Percentiles rank a stretch among this genome's conserved stretches.
These are phyloP conservation scores for Scomberomorus guttatus DNA, from an alignment of 2,797 vertebrate genomes.

Conservation along the genomic window DNA sequence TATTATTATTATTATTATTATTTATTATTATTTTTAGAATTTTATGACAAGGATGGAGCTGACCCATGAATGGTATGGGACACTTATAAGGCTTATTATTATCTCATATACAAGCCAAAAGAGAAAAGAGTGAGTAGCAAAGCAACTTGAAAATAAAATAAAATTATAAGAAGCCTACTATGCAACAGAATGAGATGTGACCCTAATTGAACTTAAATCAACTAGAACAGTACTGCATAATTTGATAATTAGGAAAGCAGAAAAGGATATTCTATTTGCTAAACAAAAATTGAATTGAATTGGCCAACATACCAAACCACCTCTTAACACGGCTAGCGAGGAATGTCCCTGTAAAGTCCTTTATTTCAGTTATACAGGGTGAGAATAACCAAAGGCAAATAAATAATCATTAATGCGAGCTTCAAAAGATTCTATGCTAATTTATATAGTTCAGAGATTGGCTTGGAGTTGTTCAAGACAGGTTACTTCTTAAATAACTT, in stretches of 20 bases:
- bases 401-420: no score
- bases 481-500: no score
- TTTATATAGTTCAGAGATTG: no score
- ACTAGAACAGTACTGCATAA: no score
- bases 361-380: no score
- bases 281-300: not conserved
- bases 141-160: not conserved
- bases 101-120: not conserved
- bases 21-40: constrained; percentile 9
- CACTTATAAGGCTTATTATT: not conserved
- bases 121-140: not conserved
- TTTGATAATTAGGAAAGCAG: not conserved
- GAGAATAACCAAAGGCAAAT: no score
- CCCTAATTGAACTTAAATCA: no score
- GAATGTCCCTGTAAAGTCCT: no score
- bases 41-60: not conserved
- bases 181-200: not conserved
- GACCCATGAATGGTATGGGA: constrained; percentile 5
- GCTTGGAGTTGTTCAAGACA: no score
- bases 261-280: not conserved
- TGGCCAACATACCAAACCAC: not conserved
- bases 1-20: not conserved
- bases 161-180: not conserved
- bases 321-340: no score
- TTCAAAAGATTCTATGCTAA: no score